Evolutionary conservation across 2,888 invertebrate species (phyloP).

Genomic region (Sarcophaga caerulescens): DNA sequence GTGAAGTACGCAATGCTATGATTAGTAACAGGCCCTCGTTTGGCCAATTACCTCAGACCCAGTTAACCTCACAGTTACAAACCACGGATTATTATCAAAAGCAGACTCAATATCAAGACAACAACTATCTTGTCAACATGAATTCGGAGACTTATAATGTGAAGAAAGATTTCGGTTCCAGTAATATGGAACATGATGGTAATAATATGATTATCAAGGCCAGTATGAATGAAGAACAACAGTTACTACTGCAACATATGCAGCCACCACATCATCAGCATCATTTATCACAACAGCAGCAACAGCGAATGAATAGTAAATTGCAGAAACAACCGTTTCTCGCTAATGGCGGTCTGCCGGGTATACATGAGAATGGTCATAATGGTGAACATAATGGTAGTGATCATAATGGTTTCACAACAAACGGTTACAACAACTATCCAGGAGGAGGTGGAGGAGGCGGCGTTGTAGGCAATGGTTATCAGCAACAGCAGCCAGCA

Average conservation of each 20-base stretch:
- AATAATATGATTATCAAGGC: constrained; percentile 72
- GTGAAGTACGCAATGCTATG: constrained; percentile 80
- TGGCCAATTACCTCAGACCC: constrained; percentile 80
- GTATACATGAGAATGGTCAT: constrained; percentile 79
- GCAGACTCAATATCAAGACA: constrained; percentile 78
- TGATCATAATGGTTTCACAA: constrained; percentile 64
- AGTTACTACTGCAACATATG: constrained; percentile 75
- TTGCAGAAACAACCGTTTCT: constrained; percentile 78
- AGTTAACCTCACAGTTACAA: constrained; percentile 80
- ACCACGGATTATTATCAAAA: constrained; percentile 80
- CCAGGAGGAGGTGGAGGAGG: constrained; percentile 49
- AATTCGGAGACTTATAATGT: constrained; percentile 79
- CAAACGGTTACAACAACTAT: constrained; percentile 69
- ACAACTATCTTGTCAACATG: constrained; percentile 76
- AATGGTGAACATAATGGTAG: constrained; percentile 71
- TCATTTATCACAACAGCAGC: constrained; percentile 78
- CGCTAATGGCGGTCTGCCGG: constrained; percentile 79
- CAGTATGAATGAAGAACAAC: constrained; percentile 76
- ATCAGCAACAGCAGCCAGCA: constrained; percentile 63
- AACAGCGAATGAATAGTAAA: constrained; percentile 78
- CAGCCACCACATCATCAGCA: constrained; percentile 75
- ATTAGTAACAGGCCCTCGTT: constrained; percentile 79
- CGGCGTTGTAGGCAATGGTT: constrained; percentile 60
- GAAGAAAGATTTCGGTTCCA: constrained; percentile 77
- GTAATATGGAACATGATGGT: constrained; percentile 47